Percentiles rank a stretch among this genome's conserved stretches.
phyloP scores from a whole-genome alignment of 2,888 invertebrate genomes.

The Troilus luridus region DNA sequence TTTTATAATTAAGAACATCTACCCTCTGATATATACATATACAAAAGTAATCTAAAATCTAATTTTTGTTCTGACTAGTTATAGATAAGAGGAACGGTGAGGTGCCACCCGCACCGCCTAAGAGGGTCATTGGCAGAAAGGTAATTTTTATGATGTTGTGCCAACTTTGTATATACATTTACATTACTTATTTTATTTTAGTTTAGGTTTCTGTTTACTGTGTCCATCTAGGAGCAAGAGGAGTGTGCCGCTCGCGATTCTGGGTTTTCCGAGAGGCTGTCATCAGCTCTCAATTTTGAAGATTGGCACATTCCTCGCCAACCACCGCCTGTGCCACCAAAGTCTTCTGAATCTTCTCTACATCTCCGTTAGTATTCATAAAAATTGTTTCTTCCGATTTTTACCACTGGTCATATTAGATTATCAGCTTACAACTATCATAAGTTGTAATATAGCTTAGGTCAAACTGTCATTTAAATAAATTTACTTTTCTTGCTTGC shows the following conservation, averaged over 20 bases:
- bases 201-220: constrained; percentile 29
- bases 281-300: constrained; percentile 65
- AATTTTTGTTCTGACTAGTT: constrained; percentile 68
- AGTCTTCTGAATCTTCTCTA: constrained; percentile 59
- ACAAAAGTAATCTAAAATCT: neutral
- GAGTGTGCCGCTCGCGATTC: constrained; percentile 63
- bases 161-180: neutral
- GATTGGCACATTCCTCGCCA: constrained; percentile 68
- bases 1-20: too few species aligned
- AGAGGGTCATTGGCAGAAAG: constrained; percentile 67
- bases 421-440: too few species aligned
- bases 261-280: constrained; percentile 64
- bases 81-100: constrained; percentile 73
- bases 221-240: constrained; percentile 59
- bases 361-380: constrained; percentile 49
- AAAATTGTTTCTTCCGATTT: neutral
- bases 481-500: neutral
- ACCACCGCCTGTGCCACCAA: constrained; percentile 67
- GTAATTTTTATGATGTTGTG: constrained; percentile 48
- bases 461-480: neutral
- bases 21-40: too few species aligned
- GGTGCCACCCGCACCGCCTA: constrained; percentile 71
- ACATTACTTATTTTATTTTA: constrained; percentile 15
- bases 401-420: neutral
- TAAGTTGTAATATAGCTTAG: too few species aligned